Evolutionary conservation across 2,888 invertebrate species (phyloP).

Genomic region (Marasmarcha lunaedactyla): DNA sequence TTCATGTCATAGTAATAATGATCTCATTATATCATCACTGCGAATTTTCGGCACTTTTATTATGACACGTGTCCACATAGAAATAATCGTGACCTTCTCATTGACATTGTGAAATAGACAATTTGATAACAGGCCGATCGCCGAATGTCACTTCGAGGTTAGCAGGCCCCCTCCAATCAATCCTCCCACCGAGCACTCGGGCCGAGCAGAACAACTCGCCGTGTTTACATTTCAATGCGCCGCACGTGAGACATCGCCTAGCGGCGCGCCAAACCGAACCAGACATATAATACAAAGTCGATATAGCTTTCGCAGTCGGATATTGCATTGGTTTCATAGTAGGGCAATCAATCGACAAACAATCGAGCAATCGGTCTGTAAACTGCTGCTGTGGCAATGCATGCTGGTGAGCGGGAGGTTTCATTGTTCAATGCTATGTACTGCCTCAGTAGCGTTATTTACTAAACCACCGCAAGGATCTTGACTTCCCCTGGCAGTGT

Average conservation of each 20-base stretch:
- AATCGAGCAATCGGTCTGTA: conserved; percentile 29
- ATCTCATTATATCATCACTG: too few relatives aligned
- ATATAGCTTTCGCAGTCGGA: background rate
- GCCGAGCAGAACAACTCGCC: background rate
- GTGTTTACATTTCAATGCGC: conserved; percentile 33
- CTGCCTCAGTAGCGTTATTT: conserved; percentile 5
- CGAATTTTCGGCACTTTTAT: conserved; percentile 7
- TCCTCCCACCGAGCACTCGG: conserved; percentile 30
- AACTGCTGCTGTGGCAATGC: conserved; percentile 20
- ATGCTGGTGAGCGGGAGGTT: background rate
- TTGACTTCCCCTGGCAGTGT: background rate
- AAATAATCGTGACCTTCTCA: conserved; percentile 68
- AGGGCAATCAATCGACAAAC: conserved; percentile 35
- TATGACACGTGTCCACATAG: conserved; percentile 44
- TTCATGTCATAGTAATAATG: too few relatives aligned
- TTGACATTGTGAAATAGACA: conserved; percentile 70
- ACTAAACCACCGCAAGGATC: background rate
- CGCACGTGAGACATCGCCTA: conserved; percentile 19
- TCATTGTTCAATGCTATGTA: conserved; percentile 12
- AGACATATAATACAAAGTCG: conserved; percentile 15
- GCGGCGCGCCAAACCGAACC: conserved; percentile 17
- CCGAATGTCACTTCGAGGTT: conserved; percentile 66
- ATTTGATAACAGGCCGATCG: conserved; percentile 60
- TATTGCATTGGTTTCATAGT: conserved; percentile 9
- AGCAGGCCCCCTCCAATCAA: conserved; percentile 40